A percentile compares a stretch with the other conserved stretches of the same genome.
Evolutionary conservation across 2,113 vertebrate species (phyloP).

Genomic region (Gavia stellata): DNA sequence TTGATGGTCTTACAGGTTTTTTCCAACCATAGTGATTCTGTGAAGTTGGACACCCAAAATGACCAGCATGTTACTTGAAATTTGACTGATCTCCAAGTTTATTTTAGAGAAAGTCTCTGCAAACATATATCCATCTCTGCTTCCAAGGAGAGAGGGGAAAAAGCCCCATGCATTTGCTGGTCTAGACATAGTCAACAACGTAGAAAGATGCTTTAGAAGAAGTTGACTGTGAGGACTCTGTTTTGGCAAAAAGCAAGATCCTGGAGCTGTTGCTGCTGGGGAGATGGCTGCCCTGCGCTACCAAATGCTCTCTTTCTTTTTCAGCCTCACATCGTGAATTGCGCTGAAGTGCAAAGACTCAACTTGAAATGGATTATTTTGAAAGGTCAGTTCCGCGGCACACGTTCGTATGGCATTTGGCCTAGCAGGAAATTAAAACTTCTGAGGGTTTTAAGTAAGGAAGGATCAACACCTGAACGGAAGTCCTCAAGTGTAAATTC

Average conservation of each 20-base stretch:
- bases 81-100: neutral
- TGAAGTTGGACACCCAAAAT: neutral
- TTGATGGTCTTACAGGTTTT: too few species aligned
- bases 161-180: neutral
- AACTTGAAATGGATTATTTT: neutral
- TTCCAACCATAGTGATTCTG: too few species aligned
- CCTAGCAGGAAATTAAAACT: neutral
- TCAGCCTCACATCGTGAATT: neutral
- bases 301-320: neutral
- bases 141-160: neutral
- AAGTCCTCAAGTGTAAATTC: neutral
- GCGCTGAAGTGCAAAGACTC: neutral
- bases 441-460: neutral
- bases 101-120: neutral
- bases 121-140: neutral
- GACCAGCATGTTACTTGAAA: neutral
- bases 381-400: conserved; percentile 6
- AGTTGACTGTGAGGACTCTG: neutral
- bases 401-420: neutral
- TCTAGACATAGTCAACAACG: neutral
- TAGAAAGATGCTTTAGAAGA: neutral
- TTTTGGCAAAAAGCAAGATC: neutral
- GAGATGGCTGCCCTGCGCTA: neutral
- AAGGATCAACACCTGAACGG: neutral
- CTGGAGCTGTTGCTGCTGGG: neutral